Conservation (phyloP, 2,797 vertebrate species). For the Paguma larvata region DNA sequence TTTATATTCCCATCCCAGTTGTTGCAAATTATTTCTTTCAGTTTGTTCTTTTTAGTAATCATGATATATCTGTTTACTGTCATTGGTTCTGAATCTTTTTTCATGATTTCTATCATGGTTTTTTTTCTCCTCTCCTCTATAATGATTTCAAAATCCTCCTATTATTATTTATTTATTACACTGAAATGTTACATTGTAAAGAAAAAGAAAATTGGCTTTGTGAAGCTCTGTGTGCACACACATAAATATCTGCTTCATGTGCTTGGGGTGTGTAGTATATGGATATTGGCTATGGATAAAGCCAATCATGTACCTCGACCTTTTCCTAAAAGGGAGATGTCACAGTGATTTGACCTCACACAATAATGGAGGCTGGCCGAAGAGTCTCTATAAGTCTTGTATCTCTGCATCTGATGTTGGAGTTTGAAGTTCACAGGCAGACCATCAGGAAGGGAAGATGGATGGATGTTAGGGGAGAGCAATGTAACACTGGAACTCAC, state of each 20-base stretch:
- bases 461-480: background rate
- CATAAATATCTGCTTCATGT: background rate
- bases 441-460: background rate
- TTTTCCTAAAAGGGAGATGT: background rate
- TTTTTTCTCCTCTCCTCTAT: background rate
- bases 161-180: background rate
- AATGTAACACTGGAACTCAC: background rate
- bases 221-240: background rate
- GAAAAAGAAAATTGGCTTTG: conserved; percentile 37
- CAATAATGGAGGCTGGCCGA: background rate
- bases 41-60: conserved; percentile 33
- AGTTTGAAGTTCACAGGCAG: background rate
- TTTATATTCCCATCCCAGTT: background rate
- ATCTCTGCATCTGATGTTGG: background rate
- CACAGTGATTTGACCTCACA: background rate
- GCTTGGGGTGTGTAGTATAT: background rate
- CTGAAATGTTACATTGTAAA: background rate
- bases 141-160: conserved; percentile 39
- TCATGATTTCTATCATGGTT: background rate
- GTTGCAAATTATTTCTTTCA: conserved; percentile 39
- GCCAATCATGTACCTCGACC: background rate
- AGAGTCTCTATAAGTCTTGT: background rate
- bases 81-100: conserved; percentile 27
- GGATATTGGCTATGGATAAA: background rate
- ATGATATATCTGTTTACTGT: background rate